Evolutionary conservation across 2,888 invertebrate species (phyloP).

Genomic region (Orthonychiurus folsomi): DNA sequence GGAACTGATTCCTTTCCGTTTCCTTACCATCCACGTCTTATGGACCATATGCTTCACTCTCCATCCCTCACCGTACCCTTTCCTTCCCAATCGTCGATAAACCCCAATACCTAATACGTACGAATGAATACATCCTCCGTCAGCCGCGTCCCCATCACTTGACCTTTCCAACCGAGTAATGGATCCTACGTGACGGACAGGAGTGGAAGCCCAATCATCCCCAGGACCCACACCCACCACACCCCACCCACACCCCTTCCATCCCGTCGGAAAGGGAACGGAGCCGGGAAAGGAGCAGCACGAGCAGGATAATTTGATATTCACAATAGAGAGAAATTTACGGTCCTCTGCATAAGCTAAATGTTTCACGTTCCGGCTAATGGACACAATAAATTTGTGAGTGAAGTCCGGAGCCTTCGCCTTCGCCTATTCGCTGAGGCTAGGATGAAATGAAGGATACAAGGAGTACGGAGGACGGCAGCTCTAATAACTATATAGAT

Average conservation of each 20-base stretch:
- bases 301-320: constrained; percentile 37
- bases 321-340: constrained; percentile 38
- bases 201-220: background rate
- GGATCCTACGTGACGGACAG: background rate
- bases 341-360: constrained; percentile 38
- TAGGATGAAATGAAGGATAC: too few species aligned
- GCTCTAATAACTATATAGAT: background rate
- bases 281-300: constrained; percentile 19
- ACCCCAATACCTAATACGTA: background rate
- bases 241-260: background rate
- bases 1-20: constrained; percentile 42
- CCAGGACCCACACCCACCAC: background rate
- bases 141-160: background rate
- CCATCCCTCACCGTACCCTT: background rate
- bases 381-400: constrained; percentile 39
- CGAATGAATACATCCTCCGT: background rate
- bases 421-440: too few species aligned
- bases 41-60: constrained; percentile 2
- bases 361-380: constrained; percentile 40
- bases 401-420: too few species aligned
- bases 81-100: constrained; percentile 1
- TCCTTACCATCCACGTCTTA: constrained; percentile 23
- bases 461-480: too few species aligned
- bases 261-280: constrained; percentile 7
- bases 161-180: background rate